Conservation (phyloP, 2,888 invertebrate species). For the Drosophila bunnanda region DNA sequence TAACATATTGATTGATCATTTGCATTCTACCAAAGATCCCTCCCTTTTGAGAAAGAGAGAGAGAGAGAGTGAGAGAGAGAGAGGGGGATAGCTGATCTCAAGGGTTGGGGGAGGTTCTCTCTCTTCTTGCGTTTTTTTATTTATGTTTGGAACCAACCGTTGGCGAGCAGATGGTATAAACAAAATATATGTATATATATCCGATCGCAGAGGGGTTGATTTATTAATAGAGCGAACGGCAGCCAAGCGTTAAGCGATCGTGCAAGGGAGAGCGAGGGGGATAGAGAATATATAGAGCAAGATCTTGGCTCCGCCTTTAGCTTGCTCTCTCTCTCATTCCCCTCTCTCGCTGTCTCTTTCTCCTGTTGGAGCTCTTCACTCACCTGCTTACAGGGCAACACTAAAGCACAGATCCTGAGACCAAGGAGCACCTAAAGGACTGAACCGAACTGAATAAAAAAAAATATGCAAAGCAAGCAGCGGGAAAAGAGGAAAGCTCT, state of each 20-base stretch:
- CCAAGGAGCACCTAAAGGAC: background rate
- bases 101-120: slow-evolving; percentile 18
- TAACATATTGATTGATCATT: slow-evolving; percentile 14
- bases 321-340: background rate
- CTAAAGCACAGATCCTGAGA: slow-evolving; percentile 42
- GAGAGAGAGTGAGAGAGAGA: background rate
- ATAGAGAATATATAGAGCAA: slow-evolving; percentile 3
- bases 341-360: background rate
- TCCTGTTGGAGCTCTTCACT: slow-evolving; percentile 10
- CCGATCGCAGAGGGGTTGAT: slow-evolving; percentile 58
- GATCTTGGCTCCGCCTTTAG: slow-evolving; percentile 33
- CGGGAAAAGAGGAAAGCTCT: background rate
- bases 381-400: slow-evolving; percentile 64
- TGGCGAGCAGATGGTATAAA: slow-evolving; percentile 32
- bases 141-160: slow-evolving; percentile 24
- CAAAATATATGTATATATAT: slow-evolving; percentile 12
- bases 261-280: background rate
- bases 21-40: slow-evolving; percentile 17
- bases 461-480: background rate
- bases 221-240: slow-evolving; percentile 65
- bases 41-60: slow-evolving; percentile 1
- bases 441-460: background rate
- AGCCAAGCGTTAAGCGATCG: slow-evolving; percentile 51
- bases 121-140: background rate
- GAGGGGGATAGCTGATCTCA: background rate